These are phyloP conservation scores for Tenrec ecaudatus DNA, from an alignment of 2,113 vertebrate genomes.

Conservation along the genomic window DNA sequence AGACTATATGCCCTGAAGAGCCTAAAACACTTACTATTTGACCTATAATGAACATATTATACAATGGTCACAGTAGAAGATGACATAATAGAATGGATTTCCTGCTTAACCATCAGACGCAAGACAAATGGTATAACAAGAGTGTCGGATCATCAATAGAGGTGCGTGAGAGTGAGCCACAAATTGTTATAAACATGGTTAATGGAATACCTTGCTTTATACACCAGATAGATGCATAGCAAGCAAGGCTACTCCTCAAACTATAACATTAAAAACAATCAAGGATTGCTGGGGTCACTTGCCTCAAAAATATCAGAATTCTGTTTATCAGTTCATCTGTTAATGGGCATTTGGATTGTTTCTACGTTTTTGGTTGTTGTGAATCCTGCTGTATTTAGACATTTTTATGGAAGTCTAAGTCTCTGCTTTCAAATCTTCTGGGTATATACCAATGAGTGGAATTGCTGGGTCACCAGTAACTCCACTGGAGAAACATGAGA, in stretches of 20 bases:
- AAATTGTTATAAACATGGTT: not conserved
- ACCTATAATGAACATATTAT: no score
- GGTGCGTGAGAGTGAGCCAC: no score
- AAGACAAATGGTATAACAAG: not conserved
- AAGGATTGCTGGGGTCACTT: not conserved
- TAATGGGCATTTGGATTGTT: no score
- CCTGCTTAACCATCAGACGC: not conserved
- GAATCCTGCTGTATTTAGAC: no score
- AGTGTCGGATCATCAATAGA: not conserved
- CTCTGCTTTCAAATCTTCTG: no score
- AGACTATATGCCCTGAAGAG: not conserved
- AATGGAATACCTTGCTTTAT: not conserved
- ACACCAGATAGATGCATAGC: not conserved
- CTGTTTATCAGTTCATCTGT: not conserved
- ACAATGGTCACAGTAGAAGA: not conserved
- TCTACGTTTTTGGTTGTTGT: no score
- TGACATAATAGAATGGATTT: not conserved
- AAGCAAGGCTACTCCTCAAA: not conserved
- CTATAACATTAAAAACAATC: not conserved
- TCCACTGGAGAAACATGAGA: no score
- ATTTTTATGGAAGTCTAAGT: no score
- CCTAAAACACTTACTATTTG: not conserved
- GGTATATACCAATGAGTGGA: no score
- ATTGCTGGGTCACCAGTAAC: no score
- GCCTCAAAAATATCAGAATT: not conserved